Evolutionary conservation across 2,113 vertebrate genomes (phyloP).

Genomic region (Chloropsis cyanopogon): DNA sequence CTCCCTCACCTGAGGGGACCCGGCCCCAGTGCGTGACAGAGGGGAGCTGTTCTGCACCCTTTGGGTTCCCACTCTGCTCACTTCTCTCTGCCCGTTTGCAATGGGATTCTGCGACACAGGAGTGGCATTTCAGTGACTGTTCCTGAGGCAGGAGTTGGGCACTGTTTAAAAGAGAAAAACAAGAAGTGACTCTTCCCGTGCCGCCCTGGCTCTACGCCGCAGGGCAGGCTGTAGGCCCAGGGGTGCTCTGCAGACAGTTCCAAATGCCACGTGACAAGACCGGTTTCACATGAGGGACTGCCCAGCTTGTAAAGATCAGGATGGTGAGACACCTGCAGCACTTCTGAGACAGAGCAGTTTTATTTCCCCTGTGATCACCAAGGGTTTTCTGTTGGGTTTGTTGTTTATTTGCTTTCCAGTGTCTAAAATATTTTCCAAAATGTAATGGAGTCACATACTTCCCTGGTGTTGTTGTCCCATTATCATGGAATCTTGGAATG

Average conservation of each 20-base stretch:
- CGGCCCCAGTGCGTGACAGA: fast-evolving
- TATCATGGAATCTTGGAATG: not conserved
- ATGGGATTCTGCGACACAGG: fast-evolving
- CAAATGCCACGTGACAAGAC: fast-evolving
- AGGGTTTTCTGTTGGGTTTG: not conserved
- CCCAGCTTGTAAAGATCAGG: too few relatives aligned
- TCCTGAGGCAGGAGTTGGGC: not conserved
- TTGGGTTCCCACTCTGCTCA: fast-evolving
- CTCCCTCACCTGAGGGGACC: not conserved
- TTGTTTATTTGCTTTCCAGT: not conserved
- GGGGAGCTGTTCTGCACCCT: not conserved
- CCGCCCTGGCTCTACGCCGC: fast-evolving
- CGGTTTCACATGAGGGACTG: not conserved
- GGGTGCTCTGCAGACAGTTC: not conserved
- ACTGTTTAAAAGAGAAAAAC: not conserved
- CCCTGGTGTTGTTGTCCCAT: not conserved
- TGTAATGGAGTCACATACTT: not conserved
- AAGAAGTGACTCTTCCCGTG: fast-evolving
- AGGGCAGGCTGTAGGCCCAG: fast-evolving
- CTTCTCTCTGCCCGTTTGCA: not conserved
- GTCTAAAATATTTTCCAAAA: not conserved
- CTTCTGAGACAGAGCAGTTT: not conserved
- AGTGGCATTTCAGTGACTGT: not conserved
- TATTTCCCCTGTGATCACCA: not conserved
- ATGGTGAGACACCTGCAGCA: not conserved